phyloP scores from a whole-genome alignment of 1,140 invertebrate genomes.

The Trinorchestia longiramus region DNA sequence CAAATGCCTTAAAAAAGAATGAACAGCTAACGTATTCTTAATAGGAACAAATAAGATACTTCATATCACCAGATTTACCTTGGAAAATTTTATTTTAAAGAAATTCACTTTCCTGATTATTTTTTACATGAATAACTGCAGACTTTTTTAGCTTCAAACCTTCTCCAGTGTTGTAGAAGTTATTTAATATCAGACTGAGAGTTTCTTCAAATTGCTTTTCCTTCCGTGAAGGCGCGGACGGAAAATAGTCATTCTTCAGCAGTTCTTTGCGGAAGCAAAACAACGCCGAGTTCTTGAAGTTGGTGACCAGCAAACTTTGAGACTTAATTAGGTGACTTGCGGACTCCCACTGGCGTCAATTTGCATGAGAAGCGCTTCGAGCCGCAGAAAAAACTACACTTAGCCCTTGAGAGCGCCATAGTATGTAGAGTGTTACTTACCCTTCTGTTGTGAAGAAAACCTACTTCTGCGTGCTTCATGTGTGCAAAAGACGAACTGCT shows the following conservation, averaged over 20 bases:
- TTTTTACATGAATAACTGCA: background rate
- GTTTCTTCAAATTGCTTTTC: background rate
- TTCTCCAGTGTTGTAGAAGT: background rate
- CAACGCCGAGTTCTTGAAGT: background rate
- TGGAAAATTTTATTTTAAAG: background rate
- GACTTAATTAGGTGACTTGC: constrained; percentile 24
- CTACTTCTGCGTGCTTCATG: too few species aligned
- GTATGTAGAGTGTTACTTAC: too few species aligned
- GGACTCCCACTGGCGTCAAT: background rate
- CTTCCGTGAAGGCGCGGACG: background rate
- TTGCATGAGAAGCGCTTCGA: constrained; percentile 1
- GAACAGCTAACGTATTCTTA: too few species aligned
- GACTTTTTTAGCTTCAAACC: background rate
- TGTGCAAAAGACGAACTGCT: too few species aligned
- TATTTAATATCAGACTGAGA: background rate
- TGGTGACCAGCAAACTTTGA: background rate
- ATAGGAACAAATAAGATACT: too few species aligned
- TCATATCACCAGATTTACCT: too few species aligned
- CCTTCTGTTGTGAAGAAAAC: too few species aligned
- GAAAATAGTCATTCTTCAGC: background rate
- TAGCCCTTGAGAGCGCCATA: background rate
- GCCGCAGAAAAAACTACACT: background rate
- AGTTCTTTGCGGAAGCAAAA: constrained; percentile 33
- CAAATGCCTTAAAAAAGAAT: too few species aligned
- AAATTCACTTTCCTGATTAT: background rate